Base-by-base conservation (phyloP, 2,888 invertebrate genomes). In the Diaprepes abbreviatus region DNA sequence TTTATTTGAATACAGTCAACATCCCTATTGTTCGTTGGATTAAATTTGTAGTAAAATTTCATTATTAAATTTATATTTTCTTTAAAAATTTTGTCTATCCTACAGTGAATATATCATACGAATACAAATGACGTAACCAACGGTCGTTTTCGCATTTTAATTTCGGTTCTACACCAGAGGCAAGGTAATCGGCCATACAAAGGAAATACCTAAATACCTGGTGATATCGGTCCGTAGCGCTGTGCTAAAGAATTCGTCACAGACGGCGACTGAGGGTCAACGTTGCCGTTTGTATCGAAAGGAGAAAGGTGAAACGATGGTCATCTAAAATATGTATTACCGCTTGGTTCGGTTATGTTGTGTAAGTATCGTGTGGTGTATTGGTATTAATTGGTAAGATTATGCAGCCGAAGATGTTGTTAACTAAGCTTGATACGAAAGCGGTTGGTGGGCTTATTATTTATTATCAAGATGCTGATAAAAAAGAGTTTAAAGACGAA, bases 131-230 rank as follows among this genome's bases (percentile, higher is more conserved):
- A 62, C 62, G 50, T 62, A 62, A 62, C 62, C 38, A 36, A 33
- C 35, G 5, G 12, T 40, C 62, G 50, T 33, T 50, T 62, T 62
- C 38, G 62, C 50, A 48, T 62, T 40, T 40, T 58, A 58, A 58
- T 58, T 28, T 14, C 5, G 40, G 7, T 14, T 33, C 14, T 58
- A 14, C 24, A 58, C 28, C 58, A 28, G 24, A 14, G 58, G 58
- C 58, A 58, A 58, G 58, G 58, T 58, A 58, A 50, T 62, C 62
- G 52, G 38, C 50, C 50, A 62, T 50, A 62, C 62, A 62, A 62
- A 62, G 50, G 62, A 62, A 62, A 62, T 62, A 62, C 45, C 48
- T 50, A 24, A 48, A 48, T 48, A 48, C 48, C 48, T 48, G 48
- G 48, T 40, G 50, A 36, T 16, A n/a, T n/a, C 62, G 50, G 35